Percentiles rank a stretch among this genome's conserved stretches.
These are phyloP conservation scores for Hoplias malabaricus DNA, from an alignment of 2,113 vertebrate genomes.

Conservation along the genomic window DNA sequence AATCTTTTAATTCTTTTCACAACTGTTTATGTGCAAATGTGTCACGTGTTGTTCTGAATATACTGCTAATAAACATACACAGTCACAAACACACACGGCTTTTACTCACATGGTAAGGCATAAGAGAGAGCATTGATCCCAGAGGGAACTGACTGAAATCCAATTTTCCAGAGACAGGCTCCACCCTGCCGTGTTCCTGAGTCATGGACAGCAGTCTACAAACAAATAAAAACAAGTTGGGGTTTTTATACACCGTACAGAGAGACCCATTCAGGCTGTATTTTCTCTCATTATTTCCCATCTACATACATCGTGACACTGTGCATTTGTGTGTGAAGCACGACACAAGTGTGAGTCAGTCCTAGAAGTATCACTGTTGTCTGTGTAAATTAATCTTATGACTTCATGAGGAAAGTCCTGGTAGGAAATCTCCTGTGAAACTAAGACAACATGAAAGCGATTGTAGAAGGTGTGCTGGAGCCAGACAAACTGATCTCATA, in stretches of 20 bases:
- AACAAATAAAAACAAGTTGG: constrained; percentile 14
- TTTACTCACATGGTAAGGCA: constrained; percentile 81
- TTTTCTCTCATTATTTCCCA: not conserved
- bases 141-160: constrained; percentile 78
- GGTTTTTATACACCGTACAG: not conserved
- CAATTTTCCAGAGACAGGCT: constrained; percentile 69
- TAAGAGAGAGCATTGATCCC: constrained; percentile 71
- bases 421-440: too few relatives aligned
- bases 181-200: constrained; percentile 83
- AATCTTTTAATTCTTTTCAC: too few relatives aligned
- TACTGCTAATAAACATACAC: too few relatives aligned
- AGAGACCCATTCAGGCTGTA: not conserved
- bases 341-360: too few relatives aligned
- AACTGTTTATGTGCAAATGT: too few relatives aligned
- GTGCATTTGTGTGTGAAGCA: too few relatives aligned
- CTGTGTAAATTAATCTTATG: too few relatives aligned
- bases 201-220: constrained; percentile 79
- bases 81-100: not conserved
- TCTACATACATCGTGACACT: not conserved
- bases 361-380: too few relatives aligned
- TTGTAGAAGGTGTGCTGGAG: not conserved
- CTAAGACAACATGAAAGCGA: too few relatives aligned
- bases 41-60: too few relatives aligned
- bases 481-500: too few relatives aligned
- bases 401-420: not conserved